Evolutionary conservation across 2,113 vertebrate species (phyloP), one percentile per base, ranked within the genome.

Genomic region (Lophius piscatorius): DNA sequence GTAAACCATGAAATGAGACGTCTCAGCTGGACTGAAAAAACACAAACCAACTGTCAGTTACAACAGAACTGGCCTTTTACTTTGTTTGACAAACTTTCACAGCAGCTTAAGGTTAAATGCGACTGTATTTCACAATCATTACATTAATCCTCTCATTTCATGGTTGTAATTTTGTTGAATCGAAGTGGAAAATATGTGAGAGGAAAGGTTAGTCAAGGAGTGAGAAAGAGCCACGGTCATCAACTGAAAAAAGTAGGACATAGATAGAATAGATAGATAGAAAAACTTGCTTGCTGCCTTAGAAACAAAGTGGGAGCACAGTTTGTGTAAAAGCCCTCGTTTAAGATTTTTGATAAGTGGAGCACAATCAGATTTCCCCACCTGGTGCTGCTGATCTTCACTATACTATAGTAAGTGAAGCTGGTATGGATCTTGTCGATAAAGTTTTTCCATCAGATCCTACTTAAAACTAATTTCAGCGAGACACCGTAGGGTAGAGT

Each of bases 1-100:
- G 26, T 18, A 82, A 81, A 82, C 80, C 73, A 80, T 84, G 76
- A 77, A 72, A 85, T 45, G 38, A 10, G 73, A 63, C 3, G 13
- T 57, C 59, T 55, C 45, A 44, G 63, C 22, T 5, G 36, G 60
- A 42, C 26, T 3, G 3, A 51, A 12, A 24, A 31, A 81, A 74
- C 26, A 34, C 18, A 7, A 38, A 17, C 26, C 1, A 12, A 16
- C 46, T 46, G 33, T 64, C 38, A 51, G 78, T 66, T 62, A 26
- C 14, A 35, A 64, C 11, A 10, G 6, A 42, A 55, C 55, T 67
- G 28, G 13, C 13, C 17, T 16, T 51, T 76, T 59, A 7, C 16
- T 44, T n/a, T 2, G 22, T 14, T 34, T 57, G 10, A 17, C 5
- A 1, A 33, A 14, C 34, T 42, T 28, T 64, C n/a, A 59, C 48